These are phyloP conservation scores for Palaemon carinicauda DNA, from an alignment of 1,140 invertebrate genomes.

Conservation along the genomic window DNA sequence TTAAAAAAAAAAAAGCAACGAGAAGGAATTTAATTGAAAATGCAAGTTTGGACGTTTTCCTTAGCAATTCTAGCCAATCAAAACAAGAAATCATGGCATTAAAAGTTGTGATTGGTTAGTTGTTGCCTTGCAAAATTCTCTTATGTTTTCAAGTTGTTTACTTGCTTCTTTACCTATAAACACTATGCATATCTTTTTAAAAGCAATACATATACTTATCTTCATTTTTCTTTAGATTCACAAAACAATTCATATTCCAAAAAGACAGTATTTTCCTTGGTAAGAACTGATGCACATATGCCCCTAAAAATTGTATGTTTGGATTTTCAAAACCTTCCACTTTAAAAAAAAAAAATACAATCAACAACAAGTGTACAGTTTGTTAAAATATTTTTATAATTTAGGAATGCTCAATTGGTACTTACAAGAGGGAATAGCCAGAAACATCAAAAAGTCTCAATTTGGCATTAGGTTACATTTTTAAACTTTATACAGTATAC, in stretches of 20 bases:
- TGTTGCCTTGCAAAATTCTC: slow-evolving; percentile 23
- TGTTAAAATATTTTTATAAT: slow-evolving; percentile 36
- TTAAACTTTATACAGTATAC: slow-evolving; percentile 28
- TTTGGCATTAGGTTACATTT: slow-evolving; percentile 46
- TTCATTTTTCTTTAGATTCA: not conserved
- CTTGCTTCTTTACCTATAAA: not conserved
- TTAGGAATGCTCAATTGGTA: slow-evolving; percentile 45
- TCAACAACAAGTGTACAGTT: slow-evolving; percentile 39
- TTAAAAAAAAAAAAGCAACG: slow-evolving; percentile 43
- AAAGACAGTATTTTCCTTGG: slow-evolving; percentile 23
- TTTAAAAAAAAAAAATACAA: slow-evolving; percentile 23
- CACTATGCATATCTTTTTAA: slow-evolving; percentile 23
- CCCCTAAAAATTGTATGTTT: slow-evolving; percentile 20
- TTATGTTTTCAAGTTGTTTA: slow-evolving; percentile 2
- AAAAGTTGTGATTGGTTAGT: slow-evolving; percentile 32
- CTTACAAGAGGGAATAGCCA: slow-evolving; percentile 43
- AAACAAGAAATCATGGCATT: slow-evolving; percentile 13
- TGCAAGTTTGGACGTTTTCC: slow-evolving; percentile 52
- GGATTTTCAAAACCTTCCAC: slow-evolving; percentile 10
- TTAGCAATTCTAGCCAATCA: slow-evolving; percentile 35
- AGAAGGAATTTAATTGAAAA: slow-evolving; percentile 42
- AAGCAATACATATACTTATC: not conserved
- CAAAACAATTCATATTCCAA: slow-evolving; percentile 15
- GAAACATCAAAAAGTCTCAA: slow-evolving; percentile 36
- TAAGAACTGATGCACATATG: slow-evolving; percentile 30